A percentile compares a stretch with the other conserved stretches of the same genome.
phyloP scores from a whole-genome alignment of 2,113 vertebrate species.

The Bos javanicus region DNA sequence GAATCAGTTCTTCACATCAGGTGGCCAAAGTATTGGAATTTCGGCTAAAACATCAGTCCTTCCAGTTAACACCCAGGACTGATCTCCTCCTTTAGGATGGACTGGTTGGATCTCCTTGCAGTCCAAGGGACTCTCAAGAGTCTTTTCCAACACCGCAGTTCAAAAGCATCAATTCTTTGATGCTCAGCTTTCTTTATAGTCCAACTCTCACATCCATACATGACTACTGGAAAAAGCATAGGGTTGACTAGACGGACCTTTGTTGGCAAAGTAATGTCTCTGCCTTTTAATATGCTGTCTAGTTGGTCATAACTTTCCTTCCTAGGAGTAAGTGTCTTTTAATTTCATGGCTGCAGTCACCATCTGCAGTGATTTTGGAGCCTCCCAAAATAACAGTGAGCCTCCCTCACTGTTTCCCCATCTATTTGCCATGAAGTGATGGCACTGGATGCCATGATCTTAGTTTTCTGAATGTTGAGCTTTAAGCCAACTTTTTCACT shows the following conservation, averaged over 20 bases:
- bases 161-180: neutral
- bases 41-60: neutral
- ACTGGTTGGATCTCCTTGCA: neutral
- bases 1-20: neutral
- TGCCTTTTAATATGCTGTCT: neutral
- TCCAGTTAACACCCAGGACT: neutral
- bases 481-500: neutral
- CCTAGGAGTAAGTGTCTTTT: neutral
- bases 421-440: neutral
- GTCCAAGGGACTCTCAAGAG: neutral
- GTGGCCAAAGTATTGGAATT: neutral
- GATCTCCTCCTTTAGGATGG: neutral
- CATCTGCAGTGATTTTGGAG: neutral
- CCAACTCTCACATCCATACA: neutral
- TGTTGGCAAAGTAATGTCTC: neutral
- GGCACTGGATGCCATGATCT: neutral
- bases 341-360: neutral
- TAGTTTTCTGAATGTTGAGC: neutral
- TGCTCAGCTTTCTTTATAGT: neutral
- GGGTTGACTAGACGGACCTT: fast-evolving
- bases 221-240: neutral
- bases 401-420: neutral
- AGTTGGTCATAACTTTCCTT: neutral
- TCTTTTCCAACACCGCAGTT: neutral
- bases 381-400: neutral